Percentiles rank a stretch among this genome's conserved stretches.
These are phyloP conservation scores for Saimiri boliviensis DNA, from an alignment of 2,113 vertebrate genomes.

Conservation along the genomic window DNA sequence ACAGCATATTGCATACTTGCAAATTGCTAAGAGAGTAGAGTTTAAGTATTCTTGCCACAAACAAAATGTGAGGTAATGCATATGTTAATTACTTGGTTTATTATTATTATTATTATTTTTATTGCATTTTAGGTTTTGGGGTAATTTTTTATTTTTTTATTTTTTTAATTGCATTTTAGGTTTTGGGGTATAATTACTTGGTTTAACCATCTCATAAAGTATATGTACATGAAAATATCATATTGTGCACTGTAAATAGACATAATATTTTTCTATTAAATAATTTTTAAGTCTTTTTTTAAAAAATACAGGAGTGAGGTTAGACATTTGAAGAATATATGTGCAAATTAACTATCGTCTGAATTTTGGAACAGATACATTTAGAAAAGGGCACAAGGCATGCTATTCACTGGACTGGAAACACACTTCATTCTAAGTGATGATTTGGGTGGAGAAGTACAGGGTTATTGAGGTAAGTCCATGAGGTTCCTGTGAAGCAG, in stretches of 20 bases:
- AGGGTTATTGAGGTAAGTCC: not conserved
- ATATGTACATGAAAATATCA: not conserved
- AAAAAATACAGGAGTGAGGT: not conserved
- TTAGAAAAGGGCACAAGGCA: not conserved
- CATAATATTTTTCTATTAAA: not conserved
- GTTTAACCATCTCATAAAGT: not conserved
- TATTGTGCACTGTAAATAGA: not conserved
- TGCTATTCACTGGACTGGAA: not conserved
- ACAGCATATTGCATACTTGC: not conserved
- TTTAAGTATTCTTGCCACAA: not conserved
- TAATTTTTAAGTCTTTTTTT: no score
- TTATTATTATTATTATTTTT: no score
- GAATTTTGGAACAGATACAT: constrained; percentile 24
- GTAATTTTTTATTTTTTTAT: no score
- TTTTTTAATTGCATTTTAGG: no score
- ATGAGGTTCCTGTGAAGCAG: not conserved
- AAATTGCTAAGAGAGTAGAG: not conserved
- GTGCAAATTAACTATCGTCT: not conserved
- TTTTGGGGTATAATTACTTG: not conserved
- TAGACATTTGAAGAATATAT: not conserved
- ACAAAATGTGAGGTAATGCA: not conserved
- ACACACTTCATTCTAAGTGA: not conserved
- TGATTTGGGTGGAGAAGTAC: not conserved
- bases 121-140: no score
- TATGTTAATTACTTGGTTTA: not conserved